Base-by-base conservation (phyloP, 2,113 vertebrate species). In the Salvelinus sp. region DNA sequence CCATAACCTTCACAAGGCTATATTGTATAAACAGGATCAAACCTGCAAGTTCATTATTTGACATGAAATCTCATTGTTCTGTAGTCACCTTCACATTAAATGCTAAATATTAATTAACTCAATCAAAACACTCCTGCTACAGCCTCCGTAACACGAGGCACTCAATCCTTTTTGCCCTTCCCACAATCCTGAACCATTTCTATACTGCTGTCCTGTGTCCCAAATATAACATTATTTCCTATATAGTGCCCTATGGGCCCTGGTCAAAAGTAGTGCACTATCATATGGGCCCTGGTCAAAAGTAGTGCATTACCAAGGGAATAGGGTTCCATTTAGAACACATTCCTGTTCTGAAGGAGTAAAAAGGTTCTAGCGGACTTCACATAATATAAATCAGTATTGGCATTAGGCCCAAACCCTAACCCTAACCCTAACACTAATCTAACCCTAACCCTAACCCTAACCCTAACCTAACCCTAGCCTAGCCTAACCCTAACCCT, bases 301-400 rank as follows among this genome's bases (percentile, higher is more conserved):
- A 30, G 28, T 30, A 30, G 3, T 30, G 30, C 30, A 30, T 4
- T 30, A 16, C 4, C 12, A 50, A 54, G 48, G 47, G 12, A 48
- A 48, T 48, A 13, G 47, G 1, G 48, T 18, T 54, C 14, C 16
- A 18, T 54, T 54, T 18, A 18, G 14, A 13, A 54, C 16, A 14
- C 14, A 18, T 1, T 2, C 33, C 14, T 50, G 48, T 54, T 54
- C 38, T 44, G n/a, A 50, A n/a, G 10, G n/a, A 44, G 16, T 44
- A 9, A 4, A n/a, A 66, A 64, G n/a, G 70, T 65, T 50, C 73
- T 70, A 78, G 68, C 76, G 79, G 81, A 85, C 25, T 70, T 25
- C 12, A 65, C 75, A 82, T 65, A 71, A 86, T 76, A 84, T 79
- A 79, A 87, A 87, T 83, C 69, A 70, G 4, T 84, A 79, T 75